Evolutionary conservation across 2,797 vertebrate species (phyloP).

Genomic region (Holocentrus rufus): DNA sequence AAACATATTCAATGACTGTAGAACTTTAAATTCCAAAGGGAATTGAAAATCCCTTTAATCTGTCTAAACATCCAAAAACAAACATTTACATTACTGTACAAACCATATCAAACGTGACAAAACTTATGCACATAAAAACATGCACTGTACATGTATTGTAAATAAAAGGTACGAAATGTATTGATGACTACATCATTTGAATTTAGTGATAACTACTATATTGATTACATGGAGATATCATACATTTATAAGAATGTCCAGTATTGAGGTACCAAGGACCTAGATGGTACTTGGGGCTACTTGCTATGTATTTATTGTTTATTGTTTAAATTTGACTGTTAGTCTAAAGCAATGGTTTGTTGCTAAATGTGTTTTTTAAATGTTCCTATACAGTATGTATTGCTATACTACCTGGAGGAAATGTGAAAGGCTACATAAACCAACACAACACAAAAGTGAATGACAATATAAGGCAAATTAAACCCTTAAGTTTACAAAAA

Average conservation of each 20-base stretch:
- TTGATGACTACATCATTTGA: slow-evolving; percentile 9
- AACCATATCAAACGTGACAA: slow-evolving; percentile 32
- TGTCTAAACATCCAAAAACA: slow-evolving; percentile 39
- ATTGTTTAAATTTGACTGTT: slow-evolving; percentile 6
- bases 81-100: slow-evolving; percentile 60
- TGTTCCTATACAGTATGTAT: neutral
- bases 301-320: neutral
- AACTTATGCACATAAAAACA: slow-evolving; percentile 1
- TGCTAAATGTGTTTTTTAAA: neutral
- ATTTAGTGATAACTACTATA: neutral
- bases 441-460: slow-evolving; percentile 40
- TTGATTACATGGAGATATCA: neutral
- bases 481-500: slow-evolving; percentile 47
- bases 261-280: slow-evolving; percentile 16
- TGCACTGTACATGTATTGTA: neutral
- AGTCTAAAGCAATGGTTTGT: neutral
- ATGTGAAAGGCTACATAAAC: slow-evolving; percentile 30
- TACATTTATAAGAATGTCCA: slow-evolving; percentile 1
- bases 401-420: neutral
- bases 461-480: slow-evolving; percentile 54
- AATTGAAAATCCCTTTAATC: slow-evolving; percentile 13
- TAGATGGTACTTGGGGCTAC: slow-evolving; percentile 14
- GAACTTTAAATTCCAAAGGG: slow-evolving; percentile 5
- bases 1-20: slow-evolving; percentile 18
- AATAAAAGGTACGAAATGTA: neutral